phyloP scores from a whole-genome alignment of 1,140 invertebrate genomes.

The Teleogryllus occipitalis region DNA sequence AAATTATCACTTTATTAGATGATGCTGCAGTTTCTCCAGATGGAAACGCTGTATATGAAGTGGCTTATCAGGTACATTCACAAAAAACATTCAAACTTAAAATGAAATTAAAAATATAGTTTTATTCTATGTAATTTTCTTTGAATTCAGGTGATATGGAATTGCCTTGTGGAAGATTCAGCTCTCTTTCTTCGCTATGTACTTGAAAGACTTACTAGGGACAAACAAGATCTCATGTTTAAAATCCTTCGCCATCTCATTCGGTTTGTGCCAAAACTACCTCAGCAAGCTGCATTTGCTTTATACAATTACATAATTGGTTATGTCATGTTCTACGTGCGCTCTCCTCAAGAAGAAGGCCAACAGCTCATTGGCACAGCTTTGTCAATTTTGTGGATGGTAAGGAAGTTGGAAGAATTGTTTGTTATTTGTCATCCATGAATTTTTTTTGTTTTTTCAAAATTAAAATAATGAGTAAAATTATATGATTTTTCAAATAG shows the following conservation, averaged over 20 bases:
- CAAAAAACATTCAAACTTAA: background rate
- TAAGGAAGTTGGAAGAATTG: slow-evolving; percentile 36
- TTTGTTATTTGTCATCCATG: background rate
- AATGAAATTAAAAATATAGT: background rate
- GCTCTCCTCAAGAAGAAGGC: slow-evolving; percentile 87
- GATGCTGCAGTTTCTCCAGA: slow-evolving; percentile 93
- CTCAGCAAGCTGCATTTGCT: slow-evolving; percentile 96
- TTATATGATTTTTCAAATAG: slow-evolving; percentile 15
- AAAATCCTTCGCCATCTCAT: slow-evolving; percentile 88
- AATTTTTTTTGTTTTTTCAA: background rate
- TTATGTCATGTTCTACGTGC: slow-evolving; percentile 98
- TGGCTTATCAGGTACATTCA: slow-evolving; percentile 66
- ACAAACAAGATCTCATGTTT: slow-evolving; percentile 93
- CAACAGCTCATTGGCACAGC: slow-evolving; percentile 90
- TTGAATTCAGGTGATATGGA: slow-evolving; percentile 78
- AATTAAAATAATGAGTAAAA: background rate
- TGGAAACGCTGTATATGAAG: slow-evolving; percentile 83
- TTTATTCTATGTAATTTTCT: too few species aligned
- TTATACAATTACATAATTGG: slow-evolving; percentile 99
- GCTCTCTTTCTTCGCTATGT: slow-evolving; percentile 93
- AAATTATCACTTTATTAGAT: slow-evolving; percentile 90
- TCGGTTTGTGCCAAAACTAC: slow-evolving; percentile 83
- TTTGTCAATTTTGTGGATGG: slow-evolving; percentile 93
- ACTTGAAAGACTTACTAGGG: slow-evolving; percentile 88
- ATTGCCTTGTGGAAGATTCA: slow-evolving; percentile 95